phyloP scores from a whole-genome alignment of 2,113 vertebrate genomes.

The Dascyllus trimaculatus region DNA sequence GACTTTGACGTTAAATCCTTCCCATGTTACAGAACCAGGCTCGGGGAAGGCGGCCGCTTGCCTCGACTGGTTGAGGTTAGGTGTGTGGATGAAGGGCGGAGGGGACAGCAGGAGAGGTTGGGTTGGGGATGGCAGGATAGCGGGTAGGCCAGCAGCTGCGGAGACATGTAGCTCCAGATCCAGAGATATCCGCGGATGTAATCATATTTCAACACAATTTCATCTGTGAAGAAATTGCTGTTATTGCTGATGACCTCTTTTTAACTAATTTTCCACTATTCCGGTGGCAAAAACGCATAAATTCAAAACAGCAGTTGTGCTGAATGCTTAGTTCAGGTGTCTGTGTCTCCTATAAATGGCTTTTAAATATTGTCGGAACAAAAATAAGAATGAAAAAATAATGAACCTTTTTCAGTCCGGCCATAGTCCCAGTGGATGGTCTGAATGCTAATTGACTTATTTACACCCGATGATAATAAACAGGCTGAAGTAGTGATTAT shows the following conservation, averaged over 20 bases:
- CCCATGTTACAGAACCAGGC: no score
- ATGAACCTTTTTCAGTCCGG: slow-evolving; percentile 22
- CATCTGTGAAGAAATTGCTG: neutral
- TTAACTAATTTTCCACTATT: neutral
- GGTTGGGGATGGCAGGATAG: no score
- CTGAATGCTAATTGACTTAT: slow-evolving; percentile 56
- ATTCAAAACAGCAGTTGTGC: neutral
- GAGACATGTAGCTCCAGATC: no score
- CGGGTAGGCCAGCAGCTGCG: no score
- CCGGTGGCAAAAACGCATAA: neutral
- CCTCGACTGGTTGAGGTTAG: no score
- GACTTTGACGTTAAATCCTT: no score
- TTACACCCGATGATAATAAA: slow-evolving; percentile 54
- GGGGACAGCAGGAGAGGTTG: no score
- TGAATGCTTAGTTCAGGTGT: neutral
- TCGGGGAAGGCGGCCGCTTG: no score
- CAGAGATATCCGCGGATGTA: no score
- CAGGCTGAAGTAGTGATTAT: slow-evolving; percentile 60
- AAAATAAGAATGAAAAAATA: slow-evolving; percentile 10
- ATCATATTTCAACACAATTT: neutral
- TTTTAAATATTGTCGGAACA: slow-evolving; percentile 28
- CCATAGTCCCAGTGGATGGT: slow-evolving; percentile 15
- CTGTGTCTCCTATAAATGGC: neutral
- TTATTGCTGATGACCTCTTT: neutral
- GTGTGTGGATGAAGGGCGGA: no score